Evolutionary conservation across 2,888 invertebrate species (phyloP).

Genomic region (Drosophila mimica): DNA sequence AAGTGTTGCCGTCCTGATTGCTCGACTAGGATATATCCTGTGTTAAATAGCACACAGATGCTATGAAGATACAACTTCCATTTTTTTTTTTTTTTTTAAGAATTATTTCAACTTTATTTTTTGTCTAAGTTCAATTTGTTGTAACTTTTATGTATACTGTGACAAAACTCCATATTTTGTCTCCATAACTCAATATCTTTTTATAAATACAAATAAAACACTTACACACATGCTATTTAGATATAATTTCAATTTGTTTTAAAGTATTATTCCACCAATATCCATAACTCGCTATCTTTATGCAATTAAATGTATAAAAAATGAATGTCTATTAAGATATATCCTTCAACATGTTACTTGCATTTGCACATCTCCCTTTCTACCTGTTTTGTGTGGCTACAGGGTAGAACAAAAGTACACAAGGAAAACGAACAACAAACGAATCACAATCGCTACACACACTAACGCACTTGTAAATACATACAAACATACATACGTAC

Average conservation of each 20-base stretch:
- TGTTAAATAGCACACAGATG: neutral
- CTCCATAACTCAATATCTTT: no score
- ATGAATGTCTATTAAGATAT: neutral
- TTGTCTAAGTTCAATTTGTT: neutral
- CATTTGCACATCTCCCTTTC: neutral
- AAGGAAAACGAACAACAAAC: slow-evolving; percentile 55
- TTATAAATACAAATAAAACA: no score
- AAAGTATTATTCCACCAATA: neutral
- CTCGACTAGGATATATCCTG: neutral
- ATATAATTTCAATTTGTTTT: neutral
- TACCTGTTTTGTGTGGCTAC: neutral
- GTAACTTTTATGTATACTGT: no score
- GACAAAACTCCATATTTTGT: no score
- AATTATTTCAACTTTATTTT: neutral
- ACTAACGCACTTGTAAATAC: slow-evolving; percentile 6
- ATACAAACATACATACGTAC: neutral
- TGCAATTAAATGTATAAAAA: neutral
- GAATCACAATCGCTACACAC: slow-evolving; percentile 55
- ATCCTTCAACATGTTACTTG: neutral
- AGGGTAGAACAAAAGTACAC: slow-evolving; percentile 40
- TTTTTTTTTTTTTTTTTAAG: neutral
- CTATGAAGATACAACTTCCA: neutral
- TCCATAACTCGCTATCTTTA: neutral
- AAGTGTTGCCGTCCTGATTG: slow-evolving; percentile 14
- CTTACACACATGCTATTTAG: neutral